Evolutionary conservation across 2,888 invertebrate species (phyloP).

Genomic region (Neoascia interrupta): DNA sequence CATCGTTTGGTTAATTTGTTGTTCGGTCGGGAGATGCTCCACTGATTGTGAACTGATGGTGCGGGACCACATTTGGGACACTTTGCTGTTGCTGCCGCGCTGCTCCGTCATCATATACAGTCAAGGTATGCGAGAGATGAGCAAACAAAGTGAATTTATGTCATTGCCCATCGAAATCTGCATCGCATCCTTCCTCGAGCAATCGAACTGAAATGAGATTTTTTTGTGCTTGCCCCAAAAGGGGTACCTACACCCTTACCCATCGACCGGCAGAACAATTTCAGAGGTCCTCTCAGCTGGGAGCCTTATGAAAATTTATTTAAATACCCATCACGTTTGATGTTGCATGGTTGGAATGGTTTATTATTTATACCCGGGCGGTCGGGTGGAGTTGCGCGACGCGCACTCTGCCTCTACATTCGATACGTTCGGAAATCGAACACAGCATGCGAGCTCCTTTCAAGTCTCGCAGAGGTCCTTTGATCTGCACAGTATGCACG

Average conservation of each 20-base stretch:
- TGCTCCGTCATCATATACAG: conserved; percentile 51
- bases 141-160: conserved; percentile 66
- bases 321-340: conserved; percentile 69
- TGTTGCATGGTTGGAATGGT: conserved; percentile 68
- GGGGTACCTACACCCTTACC: too few relatives aligned
- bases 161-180: conserved; percentile 59
- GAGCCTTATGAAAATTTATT: conserved; percentile 69
- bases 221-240: too few relatives aligned
- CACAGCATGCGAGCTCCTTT: conserved; percentile 64
- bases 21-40: conserved; percentile 55
- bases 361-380: conserved; percentile 62
- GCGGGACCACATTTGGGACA: conserved; percentile 53
- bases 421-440: conserved; percentile 52
- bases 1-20: conserved; percentile 64
- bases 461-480: conserved; percentile 65
- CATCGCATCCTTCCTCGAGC: conserved; percentile 35
- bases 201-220: conserved; percentile 38
- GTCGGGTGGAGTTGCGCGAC: conserved; percentile 52
- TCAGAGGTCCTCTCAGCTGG: conserved; percentile 66
- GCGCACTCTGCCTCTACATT: too few relatives aligned
- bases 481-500: conserved; percentile 53
- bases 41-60: conserved; percentile 32
- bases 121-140: conserved; percentile 32
- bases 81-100: conserved; percentile 27
- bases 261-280: too few relatives aligned